Evolutionary conservation across 92 coral and sea anemone genomes (phyloP).

Genomic region (Epizoanthus illoricatus): DNA sequence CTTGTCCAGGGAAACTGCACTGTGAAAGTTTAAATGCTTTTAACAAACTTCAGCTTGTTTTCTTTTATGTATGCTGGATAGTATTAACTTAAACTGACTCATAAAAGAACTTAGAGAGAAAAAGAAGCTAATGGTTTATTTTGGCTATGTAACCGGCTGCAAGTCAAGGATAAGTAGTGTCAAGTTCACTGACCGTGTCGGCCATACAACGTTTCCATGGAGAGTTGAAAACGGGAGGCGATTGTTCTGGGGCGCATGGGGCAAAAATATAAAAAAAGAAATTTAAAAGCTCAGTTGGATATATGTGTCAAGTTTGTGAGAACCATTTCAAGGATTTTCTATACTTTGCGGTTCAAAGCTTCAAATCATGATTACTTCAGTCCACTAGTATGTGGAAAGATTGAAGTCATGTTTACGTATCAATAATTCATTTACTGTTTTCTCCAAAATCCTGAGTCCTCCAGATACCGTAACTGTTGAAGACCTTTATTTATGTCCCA

Average conservation of each 20-base stretch:
- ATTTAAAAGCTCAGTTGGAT: background rate
- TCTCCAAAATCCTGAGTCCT: background rate
- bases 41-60: background rate
- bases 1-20: too few species aligned
- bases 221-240: background rate
- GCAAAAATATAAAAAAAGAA: background rate
- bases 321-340: background rate
- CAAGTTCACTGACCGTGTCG: constrained; percentile 30
- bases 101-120: background rate
- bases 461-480: background rate
- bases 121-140: background rate
- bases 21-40: background rate
- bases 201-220: constrained; percentile 25
- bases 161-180: constrained; percentile 10
- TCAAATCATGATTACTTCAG: constrained; percentile 60
- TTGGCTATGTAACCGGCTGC: constrained; percentile 41
- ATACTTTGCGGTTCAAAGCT: constrained; percentile 17
- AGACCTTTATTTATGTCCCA: background rate
- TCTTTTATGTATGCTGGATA: background rate
- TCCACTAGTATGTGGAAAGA: constrained; percentile 58
- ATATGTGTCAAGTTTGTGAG: background rate
- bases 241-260: background rate
- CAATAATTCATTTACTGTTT: constrained; percentile 45
- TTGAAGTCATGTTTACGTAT: constrained; percentile 50
- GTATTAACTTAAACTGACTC: background rate